Conservation (phyloP, 2,888 invertebrate species). For the Gastracanthus pulcherrimus region DNA sequence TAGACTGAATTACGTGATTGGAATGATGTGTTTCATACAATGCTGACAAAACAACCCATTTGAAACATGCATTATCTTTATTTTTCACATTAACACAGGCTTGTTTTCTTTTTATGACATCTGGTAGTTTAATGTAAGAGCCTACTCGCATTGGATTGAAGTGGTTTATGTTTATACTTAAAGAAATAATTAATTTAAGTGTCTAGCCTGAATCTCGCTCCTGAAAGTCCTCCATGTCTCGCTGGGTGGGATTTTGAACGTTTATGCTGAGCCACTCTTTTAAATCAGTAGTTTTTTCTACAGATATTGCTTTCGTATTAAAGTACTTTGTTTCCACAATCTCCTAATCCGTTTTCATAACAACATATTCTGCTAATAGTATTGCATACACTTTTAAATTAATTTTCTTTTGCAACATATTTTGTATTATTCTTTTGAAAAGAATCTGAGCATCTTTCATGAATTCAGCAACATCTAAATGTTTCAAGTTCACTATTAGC, state of each 20-base stretch:
- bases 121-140: neutral
- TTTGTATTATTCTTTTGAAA: too few relatives aligned
- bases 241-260: neutral
- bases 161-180: neutral
- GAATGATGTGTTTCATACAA: slow-evolving; percentile 55
- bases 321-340: neutral
- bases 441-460: too few relatives aligned
- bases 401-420: neutral
- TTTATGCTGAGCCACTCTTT: neutral
- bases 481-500: too few relatives aligned
- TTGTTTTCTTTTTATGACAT: slow-evolving; percentile 37
- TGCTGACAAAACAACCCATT: slow-evolving; percentile 63
- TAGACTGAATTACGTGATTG: slow-evolving; percentile 53
- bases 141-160: neutral
- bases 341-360: neutral
- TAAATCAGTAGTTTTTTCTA: neutral
- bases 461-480: too few relatives aligned
- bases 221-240: neutral
- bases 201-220: neutral
- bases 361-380: neutral
- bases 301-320: neutral
- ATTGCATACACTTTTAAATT: neutral
- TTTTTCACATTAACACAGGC: slow-evolving; percentile 63
- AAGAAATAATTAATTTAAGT: neutral
- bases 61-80: slow-evolving; percentile 62